Percentiles rank a stretch among this genome's conserved stretches.
Conservation (phyloP, 2,797 vertebrate species). For the Halcyon smyrnensis region DNA sequence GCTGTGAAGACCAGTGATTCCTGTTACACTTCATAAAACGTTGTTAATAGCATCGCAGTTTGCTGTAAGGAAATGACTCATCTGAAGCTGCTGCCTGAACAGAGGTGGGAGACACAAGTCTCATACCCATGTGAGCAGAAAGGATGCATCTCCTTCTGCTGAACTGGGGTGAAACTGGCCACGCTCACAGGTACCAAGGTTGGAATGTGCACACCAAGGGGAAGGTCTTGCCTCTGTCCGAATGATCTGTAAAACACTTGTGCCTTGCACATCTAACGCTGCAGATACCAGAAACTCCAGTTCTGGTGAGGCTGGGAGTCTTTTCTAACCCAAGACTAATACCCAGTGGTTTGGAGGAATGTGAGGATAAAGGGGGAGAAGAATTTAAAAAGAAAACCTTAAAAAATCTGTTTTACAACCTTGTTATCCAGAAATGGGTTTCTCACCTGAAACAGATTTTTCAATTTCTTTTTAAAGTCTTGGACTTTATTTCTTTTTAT, state of each 20-base stretch:
- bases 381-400: neutral
- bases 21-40: neutral
- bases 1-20: neutral
- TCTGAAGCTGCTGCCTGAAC: neutral
- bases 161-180: neutral
- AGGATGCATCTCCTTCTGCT: neutral
- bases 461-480: neutral
- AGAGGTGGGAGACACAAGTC: neutral
- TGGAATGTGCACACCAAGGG: neutral
- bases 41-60: neutral
- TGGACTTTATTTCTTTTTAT: neutral
- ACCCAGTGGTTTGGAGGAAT: neutral
- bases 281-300: neutral
- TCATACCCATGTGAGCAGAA: neutral
- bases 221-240: neutral
- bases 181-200: accelerated
- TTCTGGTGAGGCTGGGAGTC: neutral
- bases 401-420: neutral
- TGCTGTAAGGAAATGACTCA: neutral
- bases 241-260: accelerated
- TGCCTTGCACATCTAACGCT: neutral
- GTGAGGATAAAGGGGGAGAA: neutral
- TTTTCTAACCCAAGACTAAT: accelerated
- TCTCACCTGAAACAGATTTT: neutral
- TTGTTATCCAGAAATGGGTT: neutral